Evolutionary conservation across 2,797 vertebrate genomes (phyloP), one percentile per base, ranked within the genome.

Genomic region (Leucoraja ocellata): DNA sequence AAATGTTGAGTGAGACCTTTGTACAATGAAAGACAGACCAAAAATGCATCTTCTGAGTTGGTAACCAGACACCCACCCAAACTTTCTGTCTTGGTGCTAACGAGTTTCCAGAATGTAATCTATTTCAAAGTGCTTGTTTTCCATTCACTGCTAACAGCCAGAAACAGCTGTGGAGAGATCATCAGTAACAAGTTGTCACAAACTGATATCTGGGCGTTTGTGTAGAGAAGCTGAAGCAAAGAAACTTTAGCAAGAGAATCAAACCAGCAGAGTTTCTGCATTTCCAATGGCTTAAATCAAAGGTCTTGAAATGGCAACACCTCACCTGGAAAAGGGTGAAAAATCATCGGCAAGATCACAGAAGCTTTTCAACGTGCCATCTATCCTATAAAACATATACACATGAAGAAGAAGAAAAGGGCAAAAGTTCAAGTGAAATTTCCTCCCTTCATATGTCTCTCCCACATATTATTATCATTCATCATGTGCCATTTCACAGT

Each of bases 401-500:
- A 32, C n/a, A 65, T 36, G 6, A 68, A 88, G 63, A 88, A 63
- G 16, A 65, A 68, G 18, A 88, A 63, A 21, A n/a, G 65, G 36
- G n/a, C 5, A 88, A 65, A 88, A 32, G 28, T 88, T 88, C 61
- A 65, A 65, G 13, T 88, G 61, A 88, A 39, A 88, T 32, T 68
- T 88, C 28, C 2, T 36, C n/a, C 14, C 8, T 88, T 68, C 63
- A 88, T 68, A 36, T 36, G 61, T 36, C 16, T 88, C 61, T 8
- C 84, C 63, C 16, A 21, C n/a, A 23, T 32, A 88, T 68, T 88
- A 68, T 84, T 68, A 88, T 88, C 84, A 86, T 68, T 88, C n/a
- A 88, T 65, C 84, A 68, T 68, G 9, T 68, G 63, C 63, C 25
- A 36, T 88, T 68, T 23, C 83, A 88, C 39, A 88, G n/a, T 18